Base-by-base conservation (phyloP, 2,888 invertebrate genomes). In the Matsumyia berberina region DNA sequence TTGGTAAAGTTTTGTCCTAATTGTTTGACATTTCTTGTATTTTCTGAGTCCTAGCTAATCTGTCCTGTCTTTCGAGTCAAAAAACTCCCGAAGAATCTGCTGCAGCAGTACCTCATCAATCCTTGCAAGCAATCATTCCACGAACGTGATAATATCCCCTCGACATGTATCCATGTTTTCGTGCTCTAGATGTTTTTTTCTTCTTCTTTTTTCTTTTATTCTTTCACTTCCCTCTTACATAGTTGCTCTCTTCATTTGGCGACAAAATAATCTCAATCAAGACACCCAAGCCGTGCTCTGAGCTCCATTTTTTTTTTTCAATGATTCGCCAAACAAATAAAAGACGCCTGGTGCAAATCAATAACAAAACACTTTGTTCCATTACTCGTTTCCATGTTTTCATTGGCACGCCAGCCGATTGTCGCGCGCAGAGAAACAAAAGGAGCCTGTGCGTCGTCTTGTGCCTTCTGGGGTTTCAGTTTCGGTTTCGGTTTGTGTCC, bases 331-430 rank as follows among this genome's bases (percentile, higher is more conserved):
- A 11, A 29, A 19, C 29, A 37, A 35, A 12, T 44, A 55, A 49
- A 69, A 29, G 29, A 57, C 74, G 62, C 57, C 73, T 31, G 42
- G 24, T 4, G 4, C 80, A 76, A 80, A 76, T 76, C 85, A 80
- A 76, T 80, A 72, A 80, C 70, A 80, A 85, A 85, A 85, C 85
- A 80, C 74, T 85, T 85, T 85, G 85, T 80, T 70, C 70, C 80
- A 74, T 85, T 69, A 70, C 80, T 85, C 58, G 80, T 66, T 67
- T 60, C 31, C 76, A 74, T 85, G 80, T 85, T 70, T 42, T 74
- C 70, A 76, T 80, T 74, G 66, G 76, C 70, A 80, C 74, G 64
- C 64, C 83, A 53, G 51, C 57, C 77, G 35, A 64, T 62, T 57
- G 73, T 79, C 67, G 82, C 72, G 53, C 62, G 67, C 57, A 44